Percentiles rank a stretch among this genome's conserved stretches.
These are phyloP conservation scores for Hirtodrosophila duncani DNA, from an alignment of 2,888 invertebrate species.

Conservation along the genomic window DNA sequence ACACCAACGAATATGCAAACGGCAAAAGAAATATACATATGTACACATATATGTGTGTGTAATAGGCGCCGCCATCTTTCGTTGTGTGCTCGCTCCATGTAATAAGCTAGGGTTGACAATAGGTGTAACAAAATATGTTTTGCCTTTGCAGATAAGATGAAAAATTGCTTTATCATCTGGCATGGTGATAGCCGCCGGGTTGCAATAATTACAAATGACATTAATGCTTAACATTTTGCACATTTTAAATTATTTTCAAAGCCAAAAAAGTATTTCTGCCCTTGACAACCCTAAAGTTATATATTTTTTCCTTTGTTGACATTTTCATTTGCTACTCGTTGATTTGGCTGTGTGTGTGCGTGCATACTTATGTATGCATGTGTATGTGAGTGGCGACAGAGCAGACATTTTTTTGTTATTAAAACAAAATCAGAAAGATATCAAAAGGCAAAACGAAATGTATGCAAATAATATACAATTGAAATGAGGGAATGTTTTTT, in stretches of 20 bases:
- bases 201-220: conserved; percentile 1
- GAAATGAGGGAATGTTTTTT: too few relatives aligned
- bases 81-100: conserved; percentile 66
- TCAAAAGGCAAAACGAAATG: background rate
- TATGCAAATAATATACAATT: conserved; percentile 35
- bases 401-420: conserved; percentile 16
- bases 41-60: conserved; percentile 40
- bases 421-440: conserved; percentile 1
- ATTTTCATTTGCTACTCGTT: too few relatives aligned
- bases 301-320: conserved; percentile 59
- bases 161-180: background rate
- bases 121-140: background rate
- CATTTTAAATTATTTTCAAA: too few relatives aligned
- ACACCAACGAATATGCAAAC: too few relatives aligned
- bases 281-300: conserved; percentile 42
- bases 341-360: conserved; percentile 25
- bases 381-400: conserved; percentile 13
- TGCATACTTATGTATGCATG: conserved; percentile 10
- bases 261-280: too few relatives aligned
- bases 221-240: too few relatives aligned
- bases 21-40: conserved; percentile 25
- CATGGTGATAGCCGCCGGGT: background rate
- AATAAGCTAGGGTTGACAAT: conserved; percentile 63
- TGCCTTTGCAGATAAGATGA: background rate
- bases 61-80: conserved; percentile 65